phyloP scores from a whole-genome alignment of 2,888 invertebrate species.

The Ceriagrion tenellum region DNA sequence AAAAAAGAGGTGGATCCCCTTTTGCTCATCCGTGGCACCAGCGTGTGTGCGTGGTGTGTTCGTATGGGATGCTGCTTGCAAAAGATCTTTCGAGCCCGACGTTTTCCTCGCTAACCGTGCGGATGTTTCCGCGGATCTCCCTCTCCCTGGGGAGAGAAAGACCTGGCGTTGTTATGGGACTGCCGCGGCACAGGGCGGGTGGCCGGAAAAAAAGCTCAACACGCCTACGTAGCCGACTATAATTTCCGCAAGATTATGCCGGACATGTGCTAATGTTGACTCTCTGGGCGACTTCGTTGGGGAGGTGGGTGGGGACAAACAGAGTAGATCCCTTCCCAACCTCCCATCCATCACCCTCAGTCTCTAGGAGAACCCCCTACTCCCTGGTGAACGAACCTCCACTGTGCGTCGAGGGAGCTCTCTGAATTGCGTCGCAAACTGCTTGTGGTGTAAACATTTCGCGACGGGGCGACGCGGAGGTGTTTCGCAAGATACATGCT shows the following conservation, averaged over 20 bases:
- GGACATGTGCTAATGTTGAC: slow-evolving; percentile 20
- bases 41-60: no score
- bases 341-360: neutral
- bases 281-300: neutral
- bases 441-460: neutral
- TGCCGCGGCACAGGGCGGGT: neutral
- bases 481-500: neutral
- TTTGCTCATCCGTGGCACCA: neutral
- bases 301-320: neutral
- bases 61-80: neutral
- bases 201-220: neutral
- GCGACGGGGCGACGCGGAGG: neutral
- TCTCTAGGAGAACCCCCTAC: no score
- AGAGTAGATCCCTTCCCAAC: neutral
- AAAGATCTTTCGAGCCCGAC: neutral
- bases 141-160: neutral
- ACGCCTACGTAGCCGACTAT: neutral
- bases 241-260: slow-evolving; percentile 38
- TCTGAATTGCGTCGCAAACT: slow-evolving; percentile 20
- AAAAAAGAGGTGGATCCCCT: neutral
- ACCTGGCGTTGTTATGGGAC: neutral
- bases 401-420: neutral
- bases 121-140: neutral
- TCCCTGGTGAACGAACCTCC: neutral
- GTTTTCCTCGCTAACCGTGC: neutral